Conservation (phyloP, 2,797 vertebrate species). For the Chaetophractus vellerosus region DNA sequence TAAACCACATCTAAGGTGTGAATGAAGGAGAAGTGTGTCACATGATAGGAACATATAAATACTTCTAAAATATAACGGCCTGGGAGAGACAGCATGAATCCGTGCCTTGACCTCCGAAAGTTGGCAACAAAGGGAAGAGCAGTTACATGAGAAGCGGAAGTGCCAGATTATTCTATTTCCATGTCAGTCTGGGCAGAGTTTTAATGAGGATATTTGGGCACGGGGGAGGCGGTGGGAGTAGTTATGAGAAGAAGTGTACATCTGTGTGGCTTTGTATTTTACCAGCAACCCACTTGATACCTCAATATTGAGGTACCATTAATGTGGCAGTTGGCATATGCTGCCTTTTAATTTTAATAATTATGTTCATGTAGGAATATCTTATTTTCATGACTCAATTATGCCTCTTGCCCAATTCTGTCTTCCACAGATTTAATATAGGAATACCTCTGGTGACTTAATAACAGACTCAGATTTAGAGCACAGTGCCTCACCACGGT, state of each 20-base stretch:
- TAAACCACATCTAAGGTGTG: not conserved
- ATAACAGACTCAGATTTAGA: not conserved
- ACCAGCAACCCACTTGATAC: not conserved
- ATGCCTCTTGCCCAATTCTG: not conserved
- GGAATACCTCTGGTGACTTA: not conserved
- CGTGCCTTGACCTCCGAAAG: not conserved
- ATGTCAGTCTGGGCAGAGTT: not conserved
- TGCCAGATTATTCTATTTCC: not conserved
- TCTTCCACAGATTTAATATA: not conserved
- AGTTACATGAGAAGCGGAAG: not conserved
- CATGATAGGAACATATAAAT: not conserved
- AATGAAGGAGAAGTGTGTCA: conserved; percentile 1
- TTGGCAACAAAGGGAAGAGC: not conserved
- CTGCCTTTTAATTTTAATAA: conserved; percentile 33
- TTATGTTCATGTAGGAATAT: not conserved
- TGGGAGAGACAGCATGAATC: not conserved
- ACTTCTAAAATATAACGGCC: not conserved
- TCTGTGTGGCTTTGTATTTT: not conserved
- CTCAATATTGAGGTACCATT: not conserved
- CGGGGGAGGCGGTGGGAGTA: not conserved
- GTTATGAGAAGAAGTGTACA: not conserved
- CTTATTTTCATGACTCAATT: conserved; percentile 35
- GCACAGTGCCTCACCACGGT: not conserved
- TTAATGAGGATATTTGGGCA: not conserved
- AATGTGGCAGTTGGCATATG: not conserved